phyloP scores from a whole-genome alignment of 2,113 vertebrate genomes.

The Probosciger aterrimus region DNA sequence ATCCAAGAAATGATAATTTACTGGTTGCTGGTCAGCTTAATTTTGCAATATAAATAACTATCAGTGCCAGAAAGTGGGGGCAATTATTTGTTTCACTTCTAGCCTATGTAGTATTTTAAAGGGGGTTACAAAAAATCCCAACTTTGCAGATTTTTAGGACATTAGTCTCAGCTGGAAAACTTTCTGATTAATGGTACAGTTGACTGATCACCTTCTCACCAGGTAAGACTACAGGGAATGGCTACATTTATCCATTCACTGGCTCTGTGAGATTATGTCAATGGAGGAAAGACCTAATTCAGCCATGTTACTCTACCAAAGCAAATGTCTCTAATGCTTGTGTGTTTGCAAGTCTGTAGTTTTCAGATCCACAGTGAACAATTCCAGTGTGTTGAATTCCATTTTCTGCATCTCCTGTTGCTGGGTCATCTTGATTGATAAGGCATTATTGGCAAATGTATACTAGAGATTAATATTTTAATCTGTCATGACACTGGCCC shows the following conservation, averaged over 20 bases:
- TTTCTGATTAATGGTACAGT: not conserved
- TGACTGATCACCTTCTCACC: not conserved
- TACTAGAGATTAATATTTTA: not conserved
- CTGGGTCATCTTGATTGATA: not conserved
- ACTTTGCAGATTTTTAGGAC: not conserved
- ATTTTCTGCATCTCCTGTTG: not conserved
- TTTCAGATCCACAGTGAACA: not conserved
- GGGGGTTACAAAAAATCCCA: not conserved
- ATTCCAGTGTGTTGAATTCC: not conserved
- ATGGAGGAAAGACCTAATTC: not conserved
- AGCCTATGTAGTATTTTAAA: not conserved
- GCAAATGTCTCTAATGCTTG: not conserved
- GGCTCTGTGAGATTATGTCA: not conserved
- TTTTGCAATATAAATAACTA: not conserved
- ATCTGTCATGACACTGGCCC: not conserved
- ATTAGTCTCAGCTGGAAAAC: not conserved
- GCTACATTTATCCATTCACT: not conserved
- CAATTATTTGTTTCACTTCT: not conserved
- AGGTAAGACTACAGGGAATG: not conserved
- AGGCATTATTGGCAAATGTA: not conserved
- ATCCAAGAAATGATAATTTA: not conserved
- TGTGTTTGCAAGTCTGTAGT: not conserved
- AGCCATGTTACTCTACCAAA: not conserved
- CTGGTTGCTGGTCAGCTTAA: not conserved
- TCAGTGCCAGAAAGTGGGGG: not conserved